Evolutionary conservation across 2,797 vertebrate genomes (phyloP).

Genomic region (Rhinichthys osculus): DNA sequence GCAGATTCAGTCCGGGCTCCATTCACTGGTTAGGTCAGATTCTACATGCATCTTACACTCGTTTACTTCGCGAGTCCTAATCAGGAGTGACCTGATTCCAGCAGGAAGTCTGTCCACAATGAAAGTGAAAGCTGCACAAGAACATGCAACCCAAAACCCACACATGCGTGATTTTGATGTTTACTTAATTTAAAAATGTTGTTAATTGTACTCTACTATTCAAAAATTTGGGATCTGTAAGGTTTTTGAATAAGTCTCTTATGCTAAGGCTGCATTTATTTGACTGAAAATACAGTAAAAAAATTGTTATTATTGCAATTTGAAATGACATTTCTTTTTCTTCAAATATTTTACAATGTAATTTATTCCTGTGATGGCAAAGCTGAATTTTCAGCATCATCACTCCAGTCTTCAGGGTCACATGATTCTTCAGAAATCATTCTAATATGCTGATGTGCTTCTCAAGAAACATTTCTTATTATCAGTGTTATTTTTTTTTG

Average conservation of each 20-base stretch:
- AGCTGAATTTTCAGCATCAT: background rate
- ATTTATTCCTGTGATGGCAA: background rate
- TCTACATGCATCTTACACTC: background rate
- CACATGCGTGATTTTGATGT: no score
- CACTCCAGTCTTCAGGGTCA: background rate
- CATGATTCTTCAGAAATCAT: background rate
- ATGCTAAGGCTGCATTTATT: background rate
- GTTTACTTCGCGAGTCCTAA: background rate
- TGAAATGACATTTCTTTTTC: background rate
- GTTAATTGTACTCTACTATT: background rate
- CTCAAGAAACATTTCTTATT: background rate
- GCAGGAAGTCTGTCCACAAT: background rate
- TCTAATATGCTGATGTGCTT: background rate
- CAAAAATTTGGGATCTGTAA: background rate
- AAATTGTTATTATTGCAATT: no score
- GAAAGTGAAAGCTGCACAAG: background rate
- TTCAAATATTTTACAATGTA: background rate
- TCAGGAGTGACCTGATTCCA: background rate
- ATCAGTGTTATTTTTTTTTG: background rate
- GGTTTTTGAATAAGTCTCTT: background rate
- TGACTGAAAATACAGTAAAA: background rate
- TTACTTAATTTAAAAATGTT: background rate
- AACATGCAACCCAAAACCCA: background rate
- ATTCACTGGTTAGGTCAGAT: conserved; percentile 18
- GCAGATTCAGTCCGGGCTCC: background rate